These are phyloP conservation scores for Takifugu rubripes DNA, from an alignment of 2,797 vertebrate species.

Conservation along the genomic window DNA sequence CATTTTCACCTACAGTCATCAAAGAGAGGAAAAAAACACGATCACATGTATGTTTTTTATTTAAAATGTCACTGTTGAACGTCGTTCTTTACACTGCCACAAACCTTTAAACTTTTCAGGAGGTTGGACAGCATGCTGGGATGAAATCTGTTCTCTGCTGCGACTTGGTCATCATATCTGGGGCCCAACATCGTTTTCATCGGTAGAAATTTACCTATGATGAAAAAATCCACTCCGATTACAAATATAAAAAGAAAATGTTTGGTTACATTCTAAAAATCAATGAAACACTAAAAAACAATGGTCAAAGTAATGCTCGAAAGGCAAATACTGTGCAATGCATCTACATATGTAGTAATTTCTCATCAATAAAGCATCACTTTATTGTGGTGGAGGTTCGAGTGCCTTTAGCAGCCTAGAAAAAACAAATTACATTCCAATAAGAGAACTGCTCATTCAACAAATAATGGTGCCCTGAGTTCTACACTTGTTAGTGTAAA, in stretches of 20 bases:
- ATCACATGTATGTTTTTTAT: neutral
- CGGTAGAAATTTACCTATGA: conserved; percentile 92
- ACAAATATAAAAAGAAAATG: neutral
- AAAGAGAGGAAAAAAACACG: neutral
- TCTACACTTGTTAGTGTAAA: no score
- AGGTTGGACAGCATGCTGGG: conserved; percentile 96
- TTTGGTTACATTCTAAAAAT: neutral
- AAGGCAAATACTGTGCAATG: neutral
- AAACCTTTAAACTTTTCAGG: conserved; percentile 95
- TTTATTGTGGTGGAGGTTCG: no score
- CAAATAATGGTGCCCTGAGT: no score
- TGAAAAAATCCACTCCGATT: neutral
- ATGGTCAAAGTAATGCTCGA: neutral
- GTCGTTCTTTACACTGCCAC: neutral
- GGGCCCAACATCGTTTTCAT: conserved; percentile 98
- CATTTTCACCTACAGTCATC: conserved; percentile 90
- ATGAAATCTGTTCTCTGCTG: conserved; percentile 94
- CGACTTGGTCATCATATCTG: conserved; percentile 93
- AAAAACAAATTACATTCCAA: no score
- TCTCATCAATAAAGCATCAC: no score
- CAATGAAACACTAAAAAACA: neutral
- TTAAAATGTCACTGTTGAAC: neutral
- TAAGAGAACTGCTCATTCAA: no score
- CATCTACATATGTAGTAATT: no score
- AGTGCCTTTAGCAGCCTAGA: no score